These are phyloP conservation scores for Branchinecta lynchi DNA, from an alignment of 1,140 invertebrate species.

Conservation along the genomic window DNA sequence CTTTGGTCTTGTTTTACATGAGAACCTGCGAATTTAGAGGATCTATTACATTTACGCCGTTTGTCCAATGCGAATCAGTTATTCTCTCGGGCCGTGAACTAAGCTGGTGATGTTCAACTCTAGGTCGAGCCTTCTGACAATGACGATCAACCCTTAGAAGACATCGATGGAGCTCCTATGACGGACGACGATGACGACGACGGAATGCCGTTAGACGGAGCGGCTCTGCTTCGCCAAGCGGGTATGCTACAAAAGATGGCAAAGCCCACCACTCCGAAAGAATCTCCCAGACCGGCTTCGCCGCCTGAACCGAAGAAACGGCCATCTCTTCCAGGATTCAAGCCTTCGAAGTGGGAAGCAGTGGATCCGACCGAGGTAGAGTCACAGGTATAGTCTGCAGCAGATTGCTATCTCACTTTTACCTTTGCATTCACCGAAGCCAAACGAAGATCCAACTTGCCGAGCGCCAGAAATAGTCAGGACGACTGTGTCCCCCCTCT, in stretches of 20 bases:
- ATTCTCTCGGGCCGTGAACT: constrained; percentile 29
- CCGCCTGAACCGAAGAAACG: neutral
- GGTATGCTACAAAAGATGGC: neutral
- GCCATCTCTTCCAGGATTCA: neutral
- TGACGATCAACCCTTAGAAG: constrained; percentile 31
- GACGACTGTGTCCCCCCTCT: too few species aligned
- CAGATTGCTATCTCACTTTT: too few species aligned
- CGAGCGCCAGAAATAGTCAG: too few species aligned
- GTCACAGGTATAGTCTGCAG: neutral
- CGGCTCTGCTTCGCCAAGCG: constrained; percentile 52
- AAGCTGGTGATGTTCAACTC: constrained; percentile 26
- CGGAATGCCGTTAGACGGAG: constrained; percentile 53
- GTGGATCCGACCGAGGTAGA: neutral
- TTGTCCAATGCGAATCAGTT: too few species aligned
- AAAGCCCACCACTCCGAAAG: neutral
- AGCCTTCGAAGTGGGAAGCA: neutral
- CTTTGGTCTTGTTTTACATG: too few species aligned
- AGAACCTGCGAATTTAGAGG: too few species aligned
- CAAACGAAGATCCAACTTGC: too few species aligned
- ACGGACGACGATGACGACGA: constrained; percentile 13
- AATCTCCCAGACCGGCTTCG: neutral
- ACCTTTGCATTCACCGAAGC: too few species aligned
- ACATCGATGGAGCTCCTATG: constrained; percentile 47
- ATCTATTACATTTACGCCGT: too few species aligned
- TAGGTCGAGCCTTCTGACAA: constrained; percentile 26